phyloP scores from a whole-genome alignment of 2,888 invertebrate species.

The Heliconius erato region DNA sequence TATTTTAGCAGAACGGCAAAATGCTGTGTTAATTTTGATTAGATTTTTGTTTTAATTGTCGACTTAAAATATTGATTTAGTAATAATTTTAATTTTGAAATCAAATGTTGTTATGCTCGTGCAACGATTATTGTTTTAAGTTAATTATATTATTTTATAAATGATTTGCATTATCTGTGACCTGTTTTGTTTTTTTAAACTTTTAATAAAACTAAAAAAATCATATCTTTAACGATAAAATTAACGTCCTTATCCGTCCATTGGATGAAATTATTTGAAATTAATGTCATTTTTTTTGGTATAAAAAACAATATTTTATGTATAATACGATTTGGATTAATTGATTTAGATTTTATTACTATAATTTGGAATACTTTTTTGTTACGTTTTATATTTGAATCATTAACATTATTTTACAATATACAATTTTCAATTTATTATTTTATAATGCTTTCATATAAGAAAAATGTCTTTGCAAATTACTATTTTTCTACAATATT shows the following conservation, averaged over 20 bases:
- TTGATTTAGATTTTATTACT: not conserved
- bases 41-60: conserved; percentile 51
- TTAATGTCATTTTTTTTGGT: conserved; percentile 24
- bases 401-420: not conserved
- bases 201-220: conserved; percentile 51
- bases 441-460: not conserved
- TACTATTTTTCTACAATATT: conserved; percentile 16
- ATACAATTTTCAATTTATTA: not conserved
- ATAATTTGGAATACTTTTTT: not conserved
- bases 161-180: conserved; percentile 14
- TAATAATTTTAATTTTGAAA: conserved; percentile 42
- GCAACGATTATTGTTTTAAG: conserved; percentile 71
- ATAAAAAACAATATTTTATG: conserved; percentile 21
- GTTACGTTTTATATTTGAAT: conserved; percentile 10
- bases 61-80: conserved; percentile 34
- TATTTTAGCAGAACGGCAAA: conserved; percentile 25
- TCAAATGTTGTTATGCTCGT: conserved; percentile 67
- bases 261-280: conserved; percentile 51
- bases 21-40: conserved; percentile 49
- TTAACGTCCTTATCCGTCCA: conserved; percentile 65
- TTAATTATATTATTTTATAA: conserved; percentile 39
- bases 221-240: not conserved
- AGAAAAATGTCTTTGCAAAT: not conserved
- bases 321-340: not conserved
- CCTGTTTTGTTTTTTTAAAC: conserved; percentile 34